Percentiles rank a stretch among this genome's conserved stretches.
Conservation (phyloP, 2,113 vertebrate genomes). For the Phaethon lepturus region DNA sequence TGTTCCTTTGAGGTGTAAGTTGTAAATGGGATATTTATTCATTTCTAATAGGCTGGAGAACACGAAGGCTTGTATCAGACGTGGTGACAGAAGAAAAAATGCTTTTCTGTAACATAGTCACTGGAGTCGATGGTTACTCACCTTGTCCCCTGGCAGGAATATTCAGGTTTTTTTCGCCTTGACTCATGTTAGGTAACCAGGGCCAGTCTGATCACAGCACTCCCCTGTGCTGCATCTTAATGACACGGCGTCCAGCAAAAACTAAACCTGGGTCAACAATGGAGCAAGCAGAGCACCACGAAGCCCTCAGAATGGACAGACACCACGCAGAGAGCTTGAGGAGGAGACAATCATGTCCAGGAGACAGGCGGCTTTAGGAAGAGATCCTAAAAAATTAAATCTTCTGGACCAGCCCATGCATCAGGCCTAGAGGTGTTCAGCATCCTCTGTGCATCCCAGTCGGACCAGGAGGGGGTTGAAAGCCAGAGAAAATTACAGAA, state of each 20-base stretch:
- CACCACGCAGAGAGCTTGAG: background rate
- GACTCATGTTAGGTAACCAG: background rate
- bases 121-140: background rate
- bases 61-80: background rate
- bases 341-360: rapidly evolving
- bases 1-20: background rate
- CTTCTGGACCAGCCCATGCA: background rate
- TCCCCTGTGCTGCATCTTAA: background rate
- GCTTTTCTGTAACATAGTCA: background rate
- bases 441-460: background rate
- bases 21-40: background rate
- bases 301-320: background rate
- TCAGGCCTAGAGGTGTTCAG: background rate
- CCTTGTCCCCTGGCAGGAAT: background rate
- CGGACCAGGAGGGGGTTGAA: background rate
- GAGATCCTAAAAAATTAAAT: background rate
- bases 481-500: background rate
- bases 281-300: background rate
- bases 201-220: background rate
- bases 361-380: background rate
- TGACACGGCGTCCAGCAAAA: background rate
- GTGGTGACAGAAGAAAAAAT: background rate
- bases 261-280: background rate
- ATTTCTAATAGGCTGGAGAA: background rate
- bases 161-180: background rate